phyloP scores from a whole-genome alignment of 2,888 invertebrate species.

The Craniophora ligustri region DNA sequence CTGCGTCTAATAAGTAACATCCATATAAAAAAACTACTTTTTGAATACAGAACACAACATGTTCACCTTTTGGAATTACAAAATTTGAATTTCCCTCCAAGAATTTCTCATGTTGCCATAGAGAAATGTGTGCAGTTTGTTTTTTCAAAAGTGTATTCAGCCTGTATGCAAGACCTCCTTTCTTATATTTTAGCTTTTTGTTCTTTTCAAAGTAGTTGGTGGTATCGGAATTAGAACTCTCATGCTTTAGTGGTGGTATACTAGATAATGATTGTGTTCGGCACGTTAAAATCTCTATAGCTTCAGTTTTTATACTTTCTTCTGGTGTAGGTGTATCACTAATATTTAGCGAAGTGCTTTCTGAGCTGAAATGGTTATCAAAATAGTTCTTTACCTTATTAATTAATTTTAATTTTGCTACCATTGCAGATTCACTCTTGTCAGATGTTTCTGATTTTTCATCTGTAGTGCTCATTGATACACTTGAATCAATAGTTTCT shows the following conservation, averaged over 20 bases:
- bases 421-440: conserved; percentile 17
- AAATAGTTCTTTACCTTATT: conserved; percentile 75
- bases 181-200: conserved; percentile 79
- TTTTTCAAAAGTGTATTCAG: conserved; percentile 80
- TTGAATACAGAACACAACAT: conserved; percentile 67
- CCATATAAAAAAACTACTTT: conserved; percentile 72
- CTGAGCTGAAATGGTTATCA: conserved; percentile 74
- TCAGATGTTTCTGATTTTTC: conserved; percentile 10
- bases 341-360: conserved; percentile 71
- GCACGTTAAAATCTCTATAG: conserved; percentile 68
- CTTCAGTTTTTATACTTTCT: conserved; percentile 67
- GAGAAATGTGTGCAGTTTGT: conserved; percentile 77
- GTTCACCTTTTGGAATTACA: conserved; percentile 73
- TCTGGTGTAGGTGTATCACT: conserved; percentile 71
- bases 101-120: conserved; percentile 88
- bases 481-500: not conserved
- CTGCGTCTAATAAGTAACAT: conserved; percentile 67
- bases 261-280: conserved; percentile 57
- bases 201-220: conserved; percentile 44
- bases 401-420: conserved; percentile 51
- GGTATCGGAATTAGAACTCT: conserved; percentile 38
- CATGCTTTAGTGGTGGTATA: conserved; percentile 40
- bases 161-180: conserved; percentile 80
- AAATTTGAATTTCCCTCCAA: conserved; percentile 81
- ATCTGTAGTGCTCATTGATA: not conserved